A percentile compares a stretch with the other conserved stretches of the same genome.
Conservation (phyloP, 2,113 vertebrate genomes). For the Crotophaga sulcirostris region DNA sequence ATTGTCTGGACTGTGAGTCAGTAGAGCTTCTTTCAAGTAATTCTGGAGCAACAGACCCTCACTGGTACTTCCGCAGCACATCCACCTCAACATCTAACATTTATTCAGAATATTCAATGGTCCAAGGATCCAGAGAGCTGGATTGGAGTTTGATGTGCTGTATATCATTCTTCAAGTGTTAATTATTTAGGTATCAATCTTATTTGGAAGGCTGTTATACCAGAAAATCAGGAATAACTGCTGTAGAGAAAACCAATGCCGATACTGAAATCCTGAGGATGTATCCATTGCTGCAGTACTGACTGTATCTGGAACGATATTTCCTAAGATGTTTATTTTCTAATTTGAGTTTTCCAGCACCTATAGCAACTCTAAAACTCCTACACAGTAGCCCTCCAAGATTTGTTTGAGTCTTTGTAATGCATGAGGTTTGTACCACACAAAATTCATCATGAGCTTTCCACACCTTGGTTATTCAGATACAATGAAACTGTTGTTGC, state of each 20-base stretch:
- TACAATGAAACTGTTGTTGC: background rate
- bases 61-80: background rate
- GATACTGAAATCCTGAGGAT: background rate
- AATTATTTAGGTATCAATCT: background rate
- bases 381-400: background rate
- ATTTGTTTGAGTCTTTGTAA: background rate
- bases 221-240: background rate
- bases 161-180: background rate
- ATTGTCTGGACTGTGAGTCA: background rate
- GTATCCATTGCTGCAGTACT: background rate
- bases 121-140: background rate
- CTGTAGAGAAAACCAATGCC: background rate
- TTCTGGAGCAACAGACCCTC: background rate
- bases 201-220: background rate
- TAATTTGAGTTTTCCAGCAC: background rate
- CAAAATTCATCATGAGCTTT: background rate
- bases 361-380: background rate
- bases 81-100: background rate
- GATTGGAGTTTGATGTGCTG: background rate
- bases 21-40: background rate
- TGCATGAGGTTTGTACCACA: background rate
- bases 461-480: background rate
- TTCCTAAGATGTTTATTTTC: background rate
- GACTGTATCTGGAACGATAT: background rate
- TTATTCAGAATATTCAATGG: background rate